Percentiles rank a stretch among this genome's conserved stretches.
Evolutionary conservation across 1,140 invertebrate genomes (phyloP).

Genomic region (Zaprionus gabonicus): DNA sequence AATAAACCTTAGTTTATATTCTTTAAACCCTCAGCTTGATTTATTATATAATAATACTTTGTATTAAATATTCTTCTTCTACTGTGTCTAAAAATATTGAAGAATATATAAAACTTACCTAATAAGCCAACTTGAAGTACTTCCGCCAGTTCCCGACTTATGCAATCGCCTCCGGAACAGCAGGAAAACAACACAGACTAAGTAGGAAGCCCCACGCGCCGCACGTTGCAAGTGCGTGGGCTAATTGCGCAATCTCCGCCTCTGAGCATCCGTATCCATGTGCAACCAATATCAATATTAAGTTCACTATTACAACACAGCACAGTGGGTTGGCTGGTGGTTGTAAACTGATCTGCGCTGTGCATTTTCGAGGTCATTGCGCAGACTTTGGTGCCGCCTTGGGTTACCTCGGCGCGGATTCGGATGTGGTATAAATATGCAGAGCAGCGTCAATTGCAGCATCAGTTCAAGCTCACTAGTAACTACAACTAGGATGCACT

Average conservation of each 20-base stretch:
- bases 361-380: conserved; percentile 70
- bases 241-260: conserved; percentile 54
- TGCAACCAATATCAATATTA: conserved; percentile 70
- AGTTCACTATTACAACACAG: conserved; percentile 73
- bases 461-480: conserved; percentile 59
- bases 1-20: no score
- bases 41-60: not conserved
- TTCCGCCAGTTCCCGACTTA: not conserved
- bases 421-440: conserved; percentile 62
- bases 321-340: conserved; percentile 21
- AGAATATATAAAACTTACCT: not conserved
- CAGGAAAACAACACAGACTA: not conserved
- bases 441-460: conserved; percentile 26
- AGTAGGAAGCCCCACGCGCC: conserved; percentile 34
- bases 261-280: conserved; percentile 41
- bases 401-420: conserved; percentile 42
- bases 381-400: conserved; percentile 54
- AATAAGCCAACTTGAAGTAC: not conserved
- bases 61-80: no score
- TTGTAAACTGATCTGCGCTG: conserved; percentile 47
- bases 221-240: conserved; percentile 43
- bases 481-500: conserved; percentile 57
- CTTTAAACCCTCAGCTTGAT: no score
- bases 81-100: not conserved
- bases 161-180: conserved; percentile 16